phyloP scores from a whole-genome alignment of 2,888 invertebrate species.

The Lomographa bimaculata region DNA sequence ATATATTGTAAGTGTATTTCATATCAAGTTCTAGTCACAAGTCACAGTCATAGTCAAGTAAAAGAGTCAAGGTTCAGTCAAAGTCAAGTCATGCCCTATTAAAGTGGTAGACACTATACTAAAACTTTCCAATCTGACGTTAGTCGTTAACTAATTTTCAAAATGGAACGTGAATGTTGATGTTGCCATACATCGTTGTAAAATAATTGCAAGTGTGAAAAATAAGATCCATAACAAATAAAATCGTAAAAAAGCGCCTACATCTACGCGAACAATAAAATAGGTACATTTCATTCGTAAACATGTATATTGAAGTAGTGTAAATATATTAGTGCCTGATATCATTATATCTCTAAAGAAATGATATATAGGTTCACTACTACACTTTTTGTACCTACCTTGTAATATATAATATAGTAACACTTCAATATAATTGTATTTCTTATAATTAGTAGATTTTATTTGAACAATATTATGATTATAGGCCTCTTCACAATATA shows the following conservation, averaged over 20 bases:
- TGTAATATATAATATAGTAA: constrained; percentile 12
- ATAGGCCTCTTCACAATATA: constrained; percentile 42
- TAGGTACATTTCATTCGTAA: constrained; percentile 40
- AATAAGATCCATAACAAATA: constrained; percentile 26
- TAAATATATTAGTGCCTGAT: constrained; percentile 21
- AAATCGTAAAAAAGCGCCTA: constrained; percentile 45
- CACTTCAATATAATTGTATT: constrained; percentile 19
- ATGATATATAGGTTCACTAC: constrained; percentile 10
- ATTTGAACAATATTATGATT: constrained; percentile 45
- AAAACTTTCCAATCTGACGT: too few species aligned
- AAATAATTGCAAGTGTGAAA: constrained; percentile 32
- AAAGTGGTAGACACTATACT: too few species aligned
- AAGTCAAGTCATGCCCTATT: too few species aligned
- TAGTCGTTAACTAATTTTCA: too few species aligned
- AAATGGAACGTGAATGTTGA: constrained; percentile 52
- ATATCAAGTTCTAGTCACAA: too few species aligned
- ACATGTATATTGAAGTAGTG: constrained; percentile 32
- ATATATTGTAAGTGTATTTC: too few species aligned
- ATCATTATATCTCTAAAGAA: constrained; percentile 23
- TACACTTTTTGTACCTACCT: constrained; percentile 11
- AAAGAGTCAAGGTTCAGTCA: too few species aligned
- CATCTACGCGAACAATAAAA: constrained; percentile 39
- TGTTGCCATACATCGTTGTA: constrained; percentile 50
- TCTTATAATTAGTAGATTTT: constrained; percentile 24
- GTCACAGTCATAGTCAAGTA: too few species aligned